phyloP scores from a whole-genome alignment of 2,888 invertebrate species.

The Metopia argyrocephala region DNA sequence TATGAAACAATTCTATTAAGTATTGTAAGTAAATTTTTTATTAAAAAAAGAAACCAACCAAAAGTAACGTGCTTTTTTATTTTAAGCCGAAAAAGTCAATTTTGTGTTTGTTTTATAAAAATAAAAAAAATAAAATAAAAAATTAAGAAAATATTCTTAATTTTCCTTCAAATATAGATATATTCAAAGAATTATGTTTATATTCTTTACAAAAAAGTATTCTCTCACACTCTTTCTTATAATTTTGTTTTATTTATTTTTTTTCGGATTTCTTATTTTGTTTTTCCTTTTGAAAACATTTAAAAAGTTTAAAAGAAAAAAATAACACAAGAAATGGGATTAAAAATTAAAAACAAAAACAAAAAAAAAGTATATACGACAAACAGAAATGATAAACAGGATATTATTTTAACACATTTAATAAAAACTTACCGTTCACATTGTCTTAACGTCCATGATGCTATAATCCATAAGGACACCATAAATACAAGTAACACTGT shows the following conservation, averaged over 20 bases:
- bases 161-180: neutral
- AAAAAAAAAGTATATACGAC: conserved; percentile 8
- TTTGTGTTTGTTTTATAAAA: conserved; percentile 38
- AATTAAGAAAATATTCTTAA: too few relatives aligned
- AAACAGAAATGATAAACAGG: conserved; percentile 31
- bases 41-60: conserved; percentile 11
- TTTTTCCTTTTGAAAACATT: neutral
- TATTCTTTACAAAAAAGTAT: conserved; percentile 24
- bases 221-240: conserved; percentile 62
- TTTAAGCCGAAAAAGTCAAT: conserved; percentile 20
- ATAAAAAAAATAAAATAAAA: too few relatives aligned
- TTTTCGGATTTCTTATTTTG: conserved; percentile 34
- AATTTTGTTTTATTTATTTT: conserved; percentile 46
- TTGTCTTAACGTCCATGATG: conserved; percentile 98
- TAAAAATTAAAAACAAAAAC: conserved; percentile 31
- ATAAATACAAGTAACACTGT: conserved; percentile 98
- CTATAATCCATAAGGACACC: conserved; percentile 99
- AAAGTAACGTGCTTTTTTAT: conserved; percentile 24
- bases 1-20: neutral
- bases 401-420: conserved; percentile 17
- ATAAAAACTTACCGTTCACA: conserved; percentile 93
- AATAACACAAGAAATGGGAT: conserved; percentile 43
- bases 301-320: neutral
- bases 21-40: neutral
- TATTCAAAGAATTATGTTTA: conserved; percentile 28